Evolutionary conservation across 2,888 invertebrate species (phyloP), one percentile per base, ranked within the genome.

Genomic region (Trisateles emortualis): DNA sequence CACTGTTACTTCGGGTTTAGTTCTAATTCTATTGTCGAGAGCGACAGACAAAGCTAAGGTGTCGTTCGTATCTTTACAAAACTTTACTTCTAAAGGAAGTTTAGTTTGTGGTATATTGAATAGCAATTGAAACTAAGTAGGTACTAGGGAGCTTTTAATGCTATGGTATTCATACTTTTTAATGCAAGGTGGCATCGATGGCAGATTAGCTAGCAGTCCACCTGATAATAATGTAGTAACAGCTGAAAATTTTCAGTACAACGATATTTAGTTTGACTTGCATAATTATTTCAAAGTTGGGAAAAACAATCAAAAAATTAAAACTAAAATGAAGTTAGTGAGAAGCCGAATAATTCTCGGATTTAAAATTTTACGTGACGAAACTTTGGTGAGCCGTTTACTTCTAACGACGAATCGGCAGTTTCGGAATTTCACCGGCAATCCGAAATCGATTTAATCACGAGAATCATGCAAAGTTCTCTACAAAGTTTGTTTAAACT

Each of bases 381-480:
- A 73, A 87, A 88, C 82, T 88, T 84, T 64, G 68, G 72, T 74
- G 77, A 75, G 72, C 78, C 81, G 83, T 84, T 87, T 76, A 78
- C 82, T 82, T 79, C 80, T 84, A 86, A 87, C 90, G 86, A 88
- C 83, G 83, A 83, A 86, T 89, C 86, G 84, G 83, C 87, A 86
- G 88, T 88, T 87, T 87, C 69, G 78, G 78, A 84, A 85, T 87
- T 86, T 84, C 84, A 86, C 83, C 83, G 86, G 87, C 89, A 88
- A 90, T 89, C 84, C 78, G 83, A 86, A 88, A 91, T 91, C 90
- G 89, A 90, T 92, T 91, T 88, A 91, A 91, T 91, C 89, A 90
- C 88, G 77, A 83, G 83, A 90, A 90, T 89, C 88, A 91, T 88
- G 84, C 87, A 84, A 90, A 91, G 83, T 91, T 87, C 80, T 74